Percentiles rank a stretch among this genome's conserved stretches.
Conservation (phyloP, 1,140 invertebrate species). For the Drosophila novamexicana region DNA sequence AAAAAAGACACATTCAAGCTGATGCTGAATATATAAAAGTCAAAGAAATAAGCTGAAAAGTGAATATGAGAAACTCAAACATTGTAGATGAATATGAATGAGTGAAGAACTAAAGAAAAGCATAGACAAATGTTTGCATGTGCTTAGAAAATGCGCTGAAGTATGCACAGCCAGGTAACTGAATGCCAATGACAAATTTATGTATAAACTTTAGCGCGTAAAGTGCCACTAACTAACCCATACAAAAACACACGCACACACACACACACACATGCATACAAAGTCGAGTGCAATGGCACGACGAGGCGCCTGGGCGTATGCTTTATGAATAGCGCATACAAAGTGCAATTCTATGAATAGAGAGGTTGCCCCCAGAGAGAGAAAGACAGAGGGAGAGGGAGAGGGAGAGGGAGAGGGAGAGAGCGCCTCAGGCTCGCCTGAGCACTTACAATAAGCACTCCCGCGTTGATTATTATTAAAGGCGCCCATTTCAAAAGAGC, state of each 20-base stretch:
- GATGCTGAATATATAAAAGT: conserved; percentile 5
- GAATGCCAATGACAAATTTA: conserved; percentile 82
- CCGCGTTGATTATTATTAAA: conserved; percentile 78
- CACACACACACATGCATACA: conserved; percentile 10
- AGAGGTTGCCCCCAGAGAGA: conserved; percentile 19
- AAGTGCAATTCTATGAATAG: conserved; percentile 70
- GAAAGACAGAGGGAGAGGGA: background rate
- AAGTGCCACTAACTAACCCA: conserved; percentile 80
- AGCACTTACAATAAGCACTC: conserved; percentile 73
- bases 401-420: too few species aligned
- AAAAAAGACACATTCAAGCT: conserved; percentile 13
- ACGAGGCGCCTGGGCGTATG: conserved; percentile 50
- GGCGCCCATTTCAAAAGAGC: conserved; percentile 56
- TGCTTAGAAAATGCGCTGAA: conserved; percentile 43
- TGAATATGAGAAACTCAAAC: conserved; percentile 33
- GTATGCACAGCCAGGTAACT: conserved; percentile 42
- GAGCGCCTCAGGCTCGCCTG: conserved; percentile 38
- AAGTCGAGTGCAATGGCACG: conserved; percentile 71
- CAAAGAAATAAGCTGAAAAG: conserved; percentile 24
- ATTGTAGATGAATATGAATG: conserved; percentile 31
- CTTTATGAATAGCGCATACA: conserved; percentile 65
- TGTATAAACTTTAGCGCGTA: conserved; percentile 78
- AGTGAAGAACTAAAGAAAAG: conserved; percentile 23
- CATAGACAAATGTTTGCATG: conserved; percentile 46
- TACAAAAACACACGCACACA: conserved; percentile 35